Base-by-base conservation (phyloP, 2,888 invertebrate species). In the Cabera pusaria region DNA sequence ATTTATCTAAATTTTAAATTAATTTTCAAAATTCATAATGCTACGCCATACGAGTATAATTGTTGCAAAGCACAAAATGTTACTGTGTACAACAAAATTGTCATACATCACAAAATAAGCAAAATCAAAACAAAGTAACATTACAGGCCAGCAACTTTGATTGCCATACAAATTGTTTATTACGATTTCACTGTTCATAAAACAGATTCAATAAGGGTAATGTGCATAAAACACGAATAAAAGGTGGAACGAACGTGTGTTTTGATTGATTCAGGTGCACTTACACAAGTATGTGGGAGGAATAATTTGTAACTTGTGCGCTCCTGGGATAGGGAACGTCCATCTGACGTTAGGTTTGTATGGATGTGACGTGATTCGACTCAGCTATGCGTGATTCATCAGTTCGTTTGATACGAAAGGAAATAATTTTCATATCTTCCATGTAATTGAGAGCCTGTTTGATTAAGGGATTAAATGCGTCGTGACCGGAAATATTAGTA, bases 221-320 rank as follows among this genome's bases (percentile, higher is more conserved):
- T 65, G 65, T 60, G 69, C 66, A 72, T 71, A 74, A 65, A 64
- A 62, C 60, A 63, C 61, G 65, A 57, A 70, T 70, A 74, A 76
- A 74, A 75, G 82, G 79, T 76, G 78, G 79, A 68, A 72, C 80
- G 49, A 65, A 72, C 65, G 65, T 62, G 47, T 74, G 64, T 71
- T 78, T 72, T 84, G 85, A 87, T 87, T 83, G 85, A 87, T 86
- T 84, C 86, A 80, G 85, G 80, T 84, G 85, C 83, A 83, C 75
- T 79, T 77, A 82, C 73, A 73, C 68, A 72, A 78, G 69, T 73
- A 78, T 76, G 83, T 83, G 78, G 87, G 87, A 75, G 87, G 87
- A 86, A 88, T 88, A 88, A 86, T 82, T 84, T 86, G 84, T 83
- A 68, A 65, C 67, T 66, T 72, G 66, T 56, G 63, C 54, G 81